Conservation (phyloP, 1,140 invertebrate genomes). For the Diuraphis noxia region DNA sequence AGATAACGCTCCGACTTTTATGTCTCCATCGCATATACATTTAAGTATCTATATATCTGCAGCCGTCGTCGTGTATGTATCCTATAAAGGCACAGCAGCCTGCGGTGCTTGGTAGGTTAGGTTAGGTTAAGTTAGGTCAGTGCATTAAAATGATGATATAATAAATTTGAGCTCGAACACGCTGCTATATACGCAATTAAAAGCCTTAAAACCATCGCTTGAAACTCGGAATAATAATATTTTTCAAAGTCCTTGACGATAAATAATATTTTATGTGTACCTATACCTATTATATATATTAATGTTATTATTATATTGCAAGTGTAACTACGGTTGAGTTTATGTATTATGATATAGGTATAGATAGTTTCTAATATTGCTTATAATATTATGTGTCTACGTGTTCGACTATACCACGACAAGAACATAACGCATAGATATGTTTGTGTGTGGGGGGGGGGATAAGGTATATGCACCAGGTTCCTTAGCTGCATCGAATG, state of each 20-base stretch:
- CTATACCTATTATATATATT: not conserved
- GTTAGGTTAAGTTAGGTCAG: not conserved
- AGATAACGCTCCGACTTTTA: slow-evolving; percentile 13
- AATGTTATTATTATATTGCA: no score
- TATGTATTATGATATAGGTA: no score
- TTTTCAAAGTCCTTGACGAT: not conserved
- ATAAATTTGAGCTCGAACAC: not conserved
- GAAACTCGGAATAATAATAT: no score
- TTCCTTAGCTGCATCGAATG: not conserved
- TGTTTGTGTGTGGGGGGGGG: not conserved
- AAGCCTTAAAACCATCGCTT: not conserved
- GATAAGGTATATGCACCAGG: not conserved
- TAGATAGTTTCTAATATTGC: not conserved
- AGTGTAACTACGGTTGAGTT: no score
- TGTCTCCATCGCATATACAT: slow-evolving; percentile 2
- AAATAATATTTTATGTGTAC: not conserved
- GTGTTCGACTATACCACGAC: not conserved
- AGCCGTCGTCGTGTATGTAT: not conserved
- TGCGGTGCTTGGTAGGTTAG: not conserved
- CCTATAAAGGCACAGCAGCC: not conserved
- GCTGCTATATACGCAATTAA: not conserved
- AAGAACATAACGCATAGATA: not conserved
- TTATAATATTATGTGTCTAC: not conserved
- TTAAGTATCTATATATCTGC: not conserved
- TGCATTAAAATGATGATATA: not conserved